Evolutionary conservation across 2,113 vertebrate genomes (phyloP).

Genomic region (Cololabis saira): DNA sequence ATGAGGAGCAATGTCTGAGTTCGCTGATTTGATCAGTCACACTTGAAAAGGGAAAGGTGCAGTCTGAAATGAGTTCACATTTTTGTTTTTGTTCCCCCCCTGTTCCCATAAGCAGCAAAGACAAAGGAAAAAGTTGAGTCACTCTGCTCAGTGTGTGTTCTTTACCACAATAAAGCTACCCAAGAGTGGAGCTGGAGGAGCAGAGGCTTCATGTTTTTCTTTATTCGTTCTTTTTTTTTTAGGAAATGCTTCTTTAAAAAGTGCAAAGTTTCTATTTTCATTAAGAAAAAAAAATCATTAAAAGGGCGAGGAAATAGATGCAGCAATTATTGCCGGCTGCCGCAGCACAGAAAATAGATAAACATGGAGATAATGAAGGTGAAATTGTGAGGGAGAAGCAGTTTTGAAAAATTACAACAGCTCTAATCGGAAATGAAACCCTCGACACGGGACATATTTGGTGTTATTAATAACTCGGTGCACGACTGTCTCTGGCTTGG

Average conservation of each 20-base stretch:
- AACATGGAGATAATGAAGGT: background rate
- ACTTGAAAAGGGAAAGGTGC: slow-evolving; percentile 57
- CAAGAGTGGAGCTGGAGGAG: slow-evolving; percentile 26
- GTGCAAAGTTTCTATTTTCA: background rate
- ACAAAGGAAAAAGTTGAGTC: slow-evolving; percentile 62
- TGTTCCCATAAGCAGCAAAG: slow-evolving; percentile 46
- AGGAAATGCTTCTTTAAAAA: too few relatives aligned
- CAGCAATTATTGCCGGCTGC: slow-evolving; percentile 4
- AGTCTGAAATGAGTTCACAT: slow-evolving; percentile 68
- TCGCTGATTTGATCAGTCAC: slow-evolving; percentile 54
- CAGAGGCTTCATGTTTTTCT: background rate
- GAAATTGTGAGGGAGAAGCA: slow-evolving; percentile 9
- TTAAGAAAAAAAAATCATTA: background rate
- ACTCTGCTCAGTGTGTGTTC: background rate
- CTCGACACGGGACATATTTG: slow-evolving; percentile 54
- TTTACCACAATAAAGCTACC: slow-evolving; percentile 27
- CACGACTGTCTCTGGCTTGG: slow-evolving; percentile 29
- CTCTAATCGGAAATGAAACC: slow-evolving; percentile 48
- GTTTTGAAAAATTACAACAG: slow-evolving; percentile 33
- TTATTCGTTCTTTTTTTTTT: background rate
- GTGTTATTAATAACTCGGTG: slow-evolving; percentile 43
- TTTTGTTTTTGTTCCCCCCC: slow-evolving; percentile 33
- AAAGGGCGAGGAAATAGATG: background rate
- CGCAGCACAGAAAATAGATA: background rate
- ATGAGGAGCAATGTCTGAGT: slow-evolving; percentile 32